Percentiles rank a stretch among this genome's conserved stretches.
Evolutionary conservation across 2,888 invertebrate species (phyloP).

Genomic region (Corbicula japonica): DNA sequence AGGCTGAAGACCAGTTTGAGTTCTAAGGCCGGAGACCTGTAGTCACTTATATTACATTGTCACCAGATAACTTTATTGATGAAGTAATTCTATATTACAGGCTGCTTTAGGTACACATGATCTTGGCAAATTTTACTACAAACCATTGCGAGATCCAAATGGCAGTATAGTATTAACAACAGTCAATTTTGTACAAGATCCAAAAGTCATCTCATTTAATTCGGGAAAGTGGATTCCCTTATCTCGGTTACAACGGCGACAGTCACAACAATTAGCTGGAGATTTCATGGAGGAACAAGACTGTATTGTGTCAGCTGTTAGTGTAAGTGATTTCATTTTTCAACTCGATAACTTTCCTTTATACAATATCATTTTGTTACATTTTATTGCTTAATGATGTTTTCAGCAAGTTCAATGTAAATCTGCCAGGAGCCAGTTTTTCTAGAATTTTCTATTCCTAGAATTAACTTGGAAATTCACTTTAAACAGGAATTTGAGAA

Average conservation of each 20-base stretch:
- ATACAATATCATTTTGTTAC: no score
- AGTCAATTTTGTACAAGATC: slow-evolving; percentile 91
- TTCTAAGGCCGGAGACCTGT: no score
- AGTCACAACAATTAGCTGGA: slow-evolving; percentile 87
- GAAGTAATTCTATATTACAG: slow-evolving; percentile 87
- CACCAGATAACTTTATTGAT: background rate
- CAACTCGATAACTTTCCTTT: no score
- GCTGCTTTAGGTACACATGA: slow-evolving; percentile 96
- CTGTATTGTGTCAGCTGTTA: slow-evolving; percentile 90
- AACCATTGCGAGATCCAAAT: slow-evolving; percentile 94
- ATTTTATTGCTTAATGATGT: no score
- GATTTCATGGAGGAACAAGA: slow-evolving; percentile 86
- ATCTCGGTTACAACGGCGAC: slow-evolving; percentile 92
- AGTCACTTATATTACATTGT: background rate
- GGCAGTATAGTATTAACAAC: slow-evolving; percentile 97
- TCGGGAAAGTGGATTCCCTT: slow-evolving; percentile 97
- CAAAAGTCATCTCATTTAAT: slow-evolving; percentile 92
- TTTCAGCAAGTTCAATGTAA: no score
- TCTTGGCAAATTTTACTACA: slow-evolving; percentile 97
- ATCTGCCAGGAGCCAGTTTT: no score
- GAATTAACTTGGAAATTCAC: no score
- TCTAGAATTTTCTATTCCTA: no score
- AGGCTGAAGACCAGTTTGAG: no score
- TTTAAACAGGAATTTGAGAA: no score
- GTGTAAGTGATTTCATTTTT: no score